Conservation (phyloP, 2,113 vertebrate genomes). For the Chitala chitala region DNA sequence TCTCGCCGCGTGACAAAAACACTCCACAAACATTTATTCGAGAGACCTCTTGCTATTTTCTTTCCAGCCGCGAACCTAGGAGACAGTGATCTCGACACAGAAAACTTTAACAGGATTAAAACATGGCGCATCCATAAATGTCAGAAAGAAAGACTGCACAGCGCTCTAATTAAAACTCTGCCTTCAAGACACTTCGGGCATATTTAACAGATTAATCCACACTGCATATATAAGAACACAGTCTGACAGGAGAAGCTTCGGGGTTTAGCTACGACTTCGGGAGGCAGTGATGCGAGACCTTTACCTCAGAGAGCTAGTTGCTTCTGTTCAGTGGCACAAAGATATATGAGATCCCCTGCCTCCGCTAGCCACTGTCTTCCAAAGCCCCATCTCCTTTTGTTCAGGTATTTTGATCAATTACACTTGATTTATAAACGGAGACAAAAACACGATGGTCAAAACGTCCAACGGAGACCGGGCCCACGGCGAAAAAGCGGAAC, state of each 20-base stretch:
- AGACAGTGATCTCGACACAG: not conserved
- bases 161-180: constrained; percentile 9
- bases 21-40: constrained; percentile 11
- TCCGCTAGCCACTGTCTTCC: constrained; percentile 36
- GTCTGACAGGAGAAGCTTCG: constrained; percentile 7
- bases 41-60: constrained; percentile 25
- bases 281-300: constrained; percentile 12
- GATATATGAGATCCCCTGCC: constrained; percentile 59
- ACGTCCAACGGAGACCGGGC: constrained; percentile 49
- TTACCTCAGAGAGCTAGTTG: constrained; percentile 48
- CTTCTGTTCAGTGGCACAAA: constrained; percentile 56
- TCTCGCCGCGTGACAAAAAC: not conserved
- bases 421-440: constrained; percentile 59
- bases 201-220: constrained; percentile 3
- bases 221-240: not conserved
- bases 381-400: no score
- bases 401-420: constrained; percentile 58
- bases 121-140: not conserved
- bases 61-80: not conserved
- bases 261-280: constrained; percentile 40
- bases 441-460: constrained; percentile 58
- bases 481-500: not conserved
- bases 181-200: constrained; percentile 5
- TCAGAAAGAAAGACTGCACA: constrained; percentile 11
- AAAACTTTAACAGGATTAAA: not conserved